phyloP scores from a whole-genome alignment of 2,888 invertebrate species.

The Liposcelis brunnea region DNA sequence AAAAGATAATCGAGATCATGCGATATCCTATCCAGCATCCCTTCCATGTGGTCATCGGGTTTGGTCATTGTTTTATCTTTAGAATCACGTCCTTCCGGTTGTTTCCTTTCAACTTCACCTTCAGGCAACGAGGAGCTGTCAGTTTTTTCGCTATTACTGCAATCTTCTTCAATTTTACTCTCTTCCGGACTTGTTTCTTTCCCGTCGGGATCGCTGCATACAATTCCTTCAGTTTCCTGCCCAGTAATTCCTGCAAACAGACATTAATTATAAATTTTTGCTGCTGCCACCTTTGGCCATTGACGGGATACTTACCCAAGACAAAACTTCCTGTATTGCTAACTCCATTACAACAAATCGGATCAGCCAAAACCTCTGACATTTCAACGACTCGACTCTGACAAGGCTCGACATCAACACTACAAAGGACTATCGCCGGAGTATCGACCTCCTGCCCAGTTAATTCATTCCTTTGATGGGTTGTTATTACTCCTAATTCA shows the following conservation, averaged over 20 bases:
- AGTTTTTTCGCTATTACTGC: constrained; percentile 10
- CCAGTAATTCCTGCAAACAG: neutral
- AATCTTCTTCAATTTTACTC: neutral
- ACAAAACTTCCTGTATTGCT: constrained; percentile 8
- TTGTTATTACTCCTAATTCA: constrained; percentile 30
- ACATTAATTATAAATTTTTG: neutral
- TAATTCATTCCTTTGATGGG: constrained; percentile 9
- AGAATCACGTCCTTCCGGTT: constrained; percentile 24
- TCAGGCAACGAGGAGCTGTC: constrained; percentile 11
- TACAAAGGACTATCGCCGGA: constrained; percentile 23
- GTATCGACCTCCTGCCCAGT: constrained; percentile 14
- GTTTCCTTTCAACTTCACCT: constrained; percentile 20
- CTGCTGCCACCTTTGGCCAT: constrained; percentile 9
- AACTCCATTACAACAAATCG: constrained; percentile 8
- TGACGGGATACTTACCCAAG: neutral
- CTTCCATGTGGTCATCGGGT: constrained; percentile 14
- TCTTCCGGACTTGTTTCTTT: neutral
- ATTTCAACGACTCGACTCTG: constrained; percentile 16
- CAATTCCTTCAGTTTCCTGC: constrained; percentile 3
- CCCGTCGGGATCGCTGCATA: constrained; percentile 1
- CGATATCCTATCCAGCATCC: constrained; percentile 59
- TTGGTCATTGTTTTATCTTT: constrained; percentile 14
- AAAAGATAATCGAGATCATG: constrained; percentile 67
- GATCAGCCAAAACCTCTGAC: constrained; percentile 14
- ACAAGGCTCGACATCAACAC: constrained; percentile 23